Conservation (phyloP, 2,888 invertebrate genomes). For the Drosophila prolongata region DNA sequence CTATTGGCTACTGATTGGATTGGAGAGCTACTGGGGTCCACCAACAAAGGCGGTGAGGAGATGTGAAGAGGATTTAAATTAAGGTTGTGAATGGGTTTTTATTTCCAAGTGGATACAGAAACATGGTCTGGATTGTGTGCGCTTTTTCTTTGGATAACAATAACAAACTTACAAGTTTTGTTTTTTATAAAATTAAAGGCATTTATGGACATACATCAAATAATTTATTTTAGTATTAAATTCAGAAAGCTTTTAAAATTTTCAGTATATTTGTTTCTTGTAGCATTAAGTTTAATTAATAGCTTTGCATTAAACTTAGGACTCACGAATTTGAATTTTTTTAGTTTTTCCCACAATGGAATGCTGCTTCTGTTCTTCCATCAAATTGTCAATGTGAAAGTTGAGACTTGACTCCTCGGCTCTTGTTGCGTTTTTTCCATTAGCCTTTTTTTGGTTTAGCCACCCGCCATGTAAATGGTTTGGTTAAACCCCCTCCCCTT, state of each 20-base stretch:
- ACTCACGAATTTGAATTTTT: too few relatives aligned
- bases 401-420: slow-evolving; percentile 18
- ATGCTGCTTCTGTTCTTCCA: slow-evolving; percentile 22
- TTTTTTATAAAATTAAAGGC: too few relatives aligned
- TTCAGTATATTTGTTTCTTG: too few relatives aligned
- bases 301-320: not conserved
- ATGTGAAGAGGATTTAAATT: slow-evolving; percentile 17
- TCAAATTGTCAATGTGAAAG: slow-evolving; percentile 62
- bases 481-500: slow-evolving; percentile 12
- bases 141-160: not conserved
- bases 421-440: slow-evolving; percentile 16
- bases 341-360: slow-evolving; percentile 16
- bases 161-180: too few relatives aligned
- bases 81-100: slow-evolving; percentile 27
- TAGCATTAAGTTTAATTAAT: not conserved
- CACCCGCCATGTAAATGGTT: slow-evolving; percentile 40
- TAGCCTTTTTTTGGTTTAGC: slow-evolving; percentile 23
- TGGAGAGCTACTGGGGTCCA: slow-evolving; percentile 22
- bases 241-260: too few relatives aligned
- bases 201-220: too few relatives aligned
- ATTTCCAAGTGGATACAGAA: not conserved
- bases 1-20: slow-evolving; percentile 40
- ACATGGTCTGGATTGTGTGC: slow-evolving; percentile 3
- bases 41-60: not conserved
- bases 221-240: too few relatives aligned